Evolutionary conservation across 1,140 invertebrate species (phyloP).

Genomic region (Eriosoma lanigerum): DNA sequence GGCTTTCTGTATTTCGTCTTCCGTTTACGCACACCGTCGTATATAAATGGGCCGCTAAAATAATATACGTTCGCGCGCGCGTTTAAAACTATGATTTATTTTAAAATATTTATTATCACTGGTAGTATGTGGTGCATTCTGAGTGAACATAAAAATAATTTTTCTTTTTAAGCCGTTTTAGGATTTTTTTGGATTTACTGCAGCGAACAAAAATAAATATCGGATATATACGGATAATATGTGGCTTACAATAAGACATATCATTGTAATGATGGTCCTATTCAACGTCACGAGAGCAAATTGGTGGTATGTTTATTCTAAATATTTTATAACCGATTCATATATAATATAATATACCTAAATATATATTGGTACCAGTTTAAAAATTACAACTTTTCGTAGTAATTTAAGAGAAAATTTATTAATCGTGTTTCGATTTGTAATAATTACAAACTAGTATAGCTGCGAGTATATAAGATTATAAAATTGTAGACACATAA

Average conservation of each 20-base stretch:
- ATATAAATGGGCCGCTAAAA: not conserved
- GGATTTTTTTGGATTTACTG: not conserved
- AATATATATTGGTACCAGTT: no score
- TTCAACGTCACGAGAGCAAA: conserved; percentile 34
- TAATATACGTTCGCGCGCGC: not conserved
- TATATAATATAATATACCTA: no score
- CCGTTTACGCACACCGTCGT: not conserved
- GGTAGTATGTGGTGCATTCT: no score
- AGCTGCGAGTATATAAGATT: no score
- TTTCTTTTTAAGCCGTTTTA: not conserved
- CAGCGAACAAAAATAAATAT: not conserved
- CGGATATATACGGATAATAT: conserved; percentile 1
- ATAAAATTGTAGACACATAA: no score
- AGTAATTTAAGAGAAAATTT: no score
- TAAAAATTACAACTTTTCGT: no score
- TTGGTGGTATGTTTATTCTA: conserved; percentile 32
- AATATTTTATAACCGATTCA: no score
- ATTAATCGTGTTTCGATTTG: no score
- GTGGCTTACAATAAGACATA: conserved; percentile 5
- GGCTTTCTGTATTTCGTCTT: conserved; percentile 1
- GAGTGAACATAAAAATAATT: not conserved
- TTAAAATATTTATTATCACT: no score
- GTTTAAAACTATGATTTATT: conserved; percentile 18
- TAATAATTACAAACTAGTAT: no score
- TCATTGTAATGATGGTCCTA: conserved; percentile 5